A percentile compares a stretch with the other conserved stretches of the same genome.
phyloP scores from a whole-genome alignment of 2,797 vertebrate genomes.

The Scomberomorus guttatus region DNA sequence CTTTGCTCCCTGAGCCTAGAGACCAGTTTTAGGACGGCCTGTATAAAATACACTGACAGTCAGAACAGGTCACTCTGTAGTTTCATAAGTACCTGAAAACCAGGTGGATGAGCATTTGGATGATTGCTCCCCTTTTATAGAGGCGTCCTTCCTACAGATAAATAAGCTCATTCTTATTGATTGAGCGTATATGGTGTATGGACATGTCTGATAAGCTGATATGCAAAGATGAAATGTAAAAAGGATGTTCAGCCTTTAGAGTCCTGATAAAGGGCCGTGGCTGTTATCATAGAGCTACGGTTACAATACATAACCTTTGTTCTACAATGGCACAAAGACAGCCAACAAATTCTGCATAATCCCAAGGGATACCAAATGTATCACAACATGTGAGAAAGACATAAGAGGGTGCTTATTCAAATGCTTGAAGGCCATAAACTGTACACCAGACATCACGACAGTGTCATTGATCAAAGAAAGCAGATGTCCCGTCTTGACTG shows the following conservation, averaged over 20 bases:
- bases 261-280: background rate
- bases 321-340: background rate
- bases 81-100: slow-evolving; percentile 2
- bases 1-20: background rate
- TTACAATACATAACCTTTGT: slow-evolving; percentile 3
- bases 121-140: background rate
- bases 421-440: slow-evolving; percentile 36
- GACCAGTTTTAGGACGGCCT: background rate
- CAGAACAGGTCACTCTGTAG: background rate
- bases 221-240: background rate
- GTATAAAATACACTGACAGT: background rate
- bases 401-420: slow-evolving; percentile 15
- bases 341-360: background rate
- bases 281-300: background rate
- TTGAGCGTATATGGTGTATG: too few relatives aligned
- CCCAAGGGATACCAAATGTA: slow-evolving; percentile 31
- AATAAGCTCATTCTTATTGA: background rate
- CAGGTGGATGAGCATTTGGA: background rate
- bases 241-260: background rate
- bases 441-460: slow-evolving; percentile 45
- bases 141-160: background rate
- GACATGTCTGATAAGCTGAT: background rate
- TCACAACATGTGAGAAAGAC: slow-evolving; percentile 32
- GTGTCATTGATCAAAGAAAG: slow-evolving; percentile 56
- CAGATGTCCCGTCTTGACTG: slow-evolving; percentile 61